Evolutionary conservation across 2,888 invertebrate genomes (phyloP), one percentile per base, ranked within the genome.

Genomic region (Morinoia aosen): DNA sequence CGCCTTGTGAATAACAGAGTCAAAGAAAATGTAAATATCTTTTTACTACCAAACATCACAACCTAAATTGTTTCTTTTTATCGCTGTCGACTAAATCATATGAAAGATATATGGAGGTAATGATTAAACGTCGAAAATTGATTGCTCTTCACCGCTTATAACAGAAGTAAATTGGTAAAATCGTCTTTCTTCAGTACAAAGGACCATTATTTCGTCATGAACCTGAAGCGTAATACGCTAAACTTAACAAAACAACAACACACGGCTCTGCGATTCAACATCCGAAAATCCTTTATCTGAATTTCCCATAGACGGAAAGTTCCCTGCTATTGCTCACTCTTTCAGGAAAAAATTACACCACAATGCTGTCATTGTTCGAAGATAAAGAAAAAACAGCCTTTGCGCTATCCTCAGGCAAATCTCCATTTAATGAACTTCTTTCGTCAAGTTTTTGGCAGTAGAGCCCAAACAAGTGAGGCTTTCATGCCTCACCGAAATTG

Each of bases 401-500:
- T 76, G 25, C 76, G 0, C 76, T 33, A 25, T 76, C 76, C 10
- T 76, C 76, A 16, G 25, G 76, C 76, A 76, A 76, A 76, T 33
- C 76, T 76, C 19, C 76, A 76, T 76, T 76, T 76, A 33, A 76
- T 76, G 76, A 76, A 76, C 76, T 76, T 76, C 76, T 76, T 76
- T 76, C 76, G 76, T 76, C 76, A 76, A 76, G 19, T 76, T 61
- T 76, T 76, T 76, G 25, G 76, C 25, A 3, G 76, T 19, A 76
- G 76, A 76, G 76, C 76, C 76, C 76, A 76, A 76, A 76, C 76
- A 76, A 76, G 33, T 25, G 76, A 25, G 76, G 25, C 76, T 76
- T 76, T 76, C 76, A 76, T 76, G 76, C 76, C 76, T 33, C 25
- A 7, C 76, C 33, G 76, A 76, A 76, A 76, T 76, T 76, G 76